Evolutionary conservation across 2,888 invertebrate species (phyloP).

Genomic region (Napeogenes sylphis): DNA sequence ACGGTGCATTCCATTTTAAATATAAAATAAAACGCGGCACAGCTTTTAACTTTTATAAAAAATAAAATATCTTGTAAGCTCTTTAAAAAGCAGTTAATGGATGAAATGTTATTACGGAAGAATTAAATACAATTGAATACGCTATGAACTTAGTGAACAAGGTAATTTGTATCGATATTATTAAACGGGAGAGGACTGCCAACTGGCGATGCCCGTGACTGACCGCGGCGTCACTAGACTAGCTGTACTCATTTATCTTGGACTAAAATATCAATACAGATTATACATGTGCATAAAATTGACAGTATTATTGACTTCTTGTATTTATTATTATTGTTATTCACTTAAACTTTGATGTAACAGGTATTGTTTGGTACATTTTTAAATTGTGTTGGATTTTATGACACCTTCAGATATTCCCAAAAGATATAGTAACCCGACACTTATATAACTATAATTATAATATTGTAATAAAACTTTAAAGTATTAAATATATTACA

Average conservation of each 20-base stretch:
- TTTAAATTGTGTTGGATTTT: no score
- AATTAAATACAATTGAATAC: slow-evolving; percentile 8
- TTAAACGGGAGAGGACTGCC: slow-evolving; percentile 62
- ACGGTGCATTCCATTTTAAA: slow-evolving; percentile 1
- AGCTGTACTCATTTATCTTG: slow-evolving; percentile 1
- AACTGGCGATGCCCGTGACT: slow-evolving; percentile 66
- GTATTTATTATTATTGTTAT: no score
- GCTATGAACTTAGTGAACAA: slow-evolving; percentile 23
- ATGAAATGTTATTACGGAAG: slow-evolving; percentile 1
- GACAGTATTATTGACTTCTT: no score
- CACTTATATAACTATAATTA: no score
- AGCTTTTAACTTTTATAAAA: not conserved
- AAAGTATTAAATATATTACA: no score
- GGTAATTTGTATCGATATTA: slow-evolving; percentile 54
- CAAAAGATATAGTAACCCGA: no score
- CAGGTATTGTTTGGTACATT: no score
- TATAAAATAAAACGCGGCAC: not conserved
- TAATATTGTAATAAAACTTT: no score
- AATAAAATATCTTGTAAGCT: no score
- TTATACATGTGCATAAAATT: not conserved
- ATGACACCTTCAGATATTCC: no score
- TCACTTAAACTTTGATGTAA: no score
- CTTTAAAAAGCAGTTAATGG: no score
- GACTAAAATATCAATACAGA: not conserved
- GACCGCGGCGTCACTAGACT: slow-evolving; percentile 24